Base-by-base conservation (phyloP, 2,797 vertebrate genomes). In the Taeniopygia guttata region DNA sequence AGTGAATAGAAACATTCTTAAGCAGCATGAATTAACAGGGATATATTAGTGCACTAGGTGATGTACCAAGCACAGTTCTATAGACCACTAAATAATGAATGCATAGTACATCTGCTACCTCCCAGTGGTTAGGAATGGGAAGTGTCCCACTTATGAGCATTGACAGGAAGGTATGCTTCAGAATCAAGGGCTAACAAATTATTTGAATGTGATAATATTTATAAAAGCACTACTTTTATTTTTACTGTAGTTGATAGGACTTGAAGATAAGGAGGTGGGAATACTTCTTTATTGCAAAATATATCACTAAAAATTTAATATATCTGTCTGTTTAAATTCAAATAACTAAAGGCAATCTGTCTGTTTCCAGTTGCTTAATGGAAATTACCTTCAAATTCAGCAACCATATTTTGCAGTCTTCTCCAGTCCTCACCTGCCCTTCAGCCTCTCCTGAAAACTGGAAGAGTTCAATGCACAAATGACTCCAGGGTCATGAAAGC, bases 61-160 rank as follows among this genome's bases (percentile, higher is more conserved):
- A 52, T 29, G 16, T 46, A 62, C 13, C 26, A 52, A 59, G 58
- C 60, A 60, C 9, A 17, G 13, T 34, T 84, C 30, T 48, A 38
- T 46, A 52, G 43, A 63, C 1, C 4, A 16, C 58, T 86, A 74
- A 89, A 68, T 93, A 94, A 90, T 73, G 67, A 93, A 96, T 97
- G 92, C 19, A 34, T 20, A 97, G 90, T 95, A 95, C 95, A 81
- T 43, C 54, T 97, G 95, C 97, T 98, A 86, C 97, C 96, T 97
- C 96, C 96, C 96, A 97, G 97, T 98, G 97, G 97, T 67, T 88
- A 84, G 38, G 81, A 74, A 86, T 43, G 58, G 94, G 94, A 97
- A 97, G 82, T 97, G 91, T 96, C 87, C 76, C 63, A 13, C 70
- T 88, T 82, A 38, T 0, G 7, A 74, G 4, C 34, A 49, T 5